Conservation (phyloP, 2,113 vertebrate genomes). For the Burhinus bistriatus region DNA sequence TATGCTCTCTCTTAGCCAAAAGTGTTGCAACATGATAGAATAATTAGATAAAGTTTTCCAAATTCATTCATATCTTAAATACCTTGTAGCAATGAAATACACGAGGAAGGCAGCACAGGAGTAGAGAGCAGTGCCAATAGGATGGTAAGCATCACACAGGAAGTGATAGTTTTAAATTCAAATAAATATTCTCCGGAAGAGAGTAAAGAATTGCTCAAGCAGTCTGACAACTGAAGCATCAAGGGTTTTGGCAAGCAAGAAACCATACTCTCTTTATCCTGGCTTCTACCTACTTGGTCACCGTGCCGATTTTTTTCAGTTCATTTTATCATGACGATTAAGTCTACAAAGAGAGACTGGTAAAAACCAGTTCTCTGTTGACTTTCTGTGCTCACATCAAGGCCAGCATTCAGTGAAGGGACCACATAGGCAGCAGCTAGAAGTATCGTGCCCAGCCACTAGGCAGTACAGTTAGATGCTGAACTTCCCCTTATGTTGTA, state of each 20-base stretch:
- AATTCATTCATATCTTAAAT: not conserved
- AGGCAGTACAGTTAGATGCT: not conserved
- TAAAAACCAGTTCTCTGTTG: not conserved
- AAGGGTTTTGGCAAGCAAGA: not conserved
- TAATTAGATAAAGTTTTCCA: not conserved
- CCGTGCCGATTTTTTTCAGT: not conserved
- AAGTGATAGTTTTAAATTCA: not conserved
- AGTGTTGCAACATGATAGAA: not conserved
- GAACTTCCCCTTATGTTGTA: not conserved
- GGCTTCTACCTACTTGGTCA: not conserved
- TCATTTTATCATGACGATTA: not conserved
- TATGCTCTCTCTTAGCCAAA: not conserved
- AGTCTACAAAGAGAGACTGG: not conserved
- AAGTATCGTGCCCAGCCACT: fast-evolving
- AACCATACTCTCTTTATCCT: not conserved
- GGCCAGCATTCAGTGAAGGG: not conserved
- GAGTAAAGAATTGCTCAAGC: not conserved
- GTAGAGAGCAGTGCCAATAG: not conserved
- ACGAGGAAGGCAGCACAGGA: not conserved
- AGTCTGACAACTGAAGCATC: not conserved
- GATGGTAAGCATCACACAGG: not conserved
- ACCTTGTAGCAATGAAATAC: not conserved
- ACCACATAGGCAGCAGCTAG: not conserved
- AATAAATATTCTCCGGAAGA: not conserved
- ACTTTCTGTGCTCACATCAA: not conserved